Base-by-base conservation (phyloP, 2,113 vertebrate genomes). In the Leptosomus discolor region DNA sequence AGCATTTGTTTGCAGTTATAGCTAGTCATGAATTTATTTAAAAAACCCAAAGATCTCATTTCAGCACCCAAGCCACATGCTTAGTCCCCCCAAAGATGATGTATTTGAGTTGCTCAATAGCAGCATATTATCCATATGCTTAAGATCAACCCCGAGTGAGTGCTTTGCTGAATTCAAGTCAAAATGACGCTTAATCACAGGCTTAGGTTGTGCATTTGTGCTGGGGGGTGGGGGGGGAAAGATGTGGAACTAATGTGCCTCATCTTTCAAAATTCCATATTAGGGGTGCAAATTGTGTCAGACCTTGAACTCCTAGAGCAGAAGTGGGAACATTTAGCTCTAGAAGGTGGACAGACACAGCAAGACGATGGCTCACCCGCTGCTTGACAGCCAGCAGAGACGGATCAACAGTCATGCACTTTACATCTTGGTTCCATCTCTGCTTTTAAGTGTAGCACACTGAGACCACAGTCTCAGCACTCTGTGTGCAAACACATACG, bases 1-100 rank as follows among this genome's bases (percentile, higher is more conserved):
- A 75, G 30, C 80, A 92, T 96, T 96, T 97, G 75, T 82, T 91
- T 90, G 56, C 82, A 80, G 64, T 95, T 97, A 94, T 2, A 92
- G 57, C 70, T 51, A 92, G 51, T 68, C 80, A 79, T 63, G 70
- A 91, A 85, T 91, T 87, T 91, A 82, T 85, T 91, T 56, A 15
- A 91, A 95, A 89, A n/a, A 19, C 63, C 23, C 56, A 61, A 85
- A 89, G 57, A 96, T 36, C 45, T 77, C 64, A 90, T 84, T 93
- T 95, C 68, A 90, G 63, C 46, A 63, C 30, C 70, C 57, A 93
- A 94, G 69, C n/a, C 32, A 92, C 63, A 79, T 24, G 20, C 32
- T 78, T 69, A 83, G 85, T 64, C 43, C 60, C 68, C 30, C 70
- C 89, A 56, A 88, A 88, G 50, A 82, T 12, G 50, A 63, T 70